These are phyloP conservation scores for Macrotus californicus DNA, from an alignment of 2,113 vertebrate species.

Conservation along the genomic window DNA sequence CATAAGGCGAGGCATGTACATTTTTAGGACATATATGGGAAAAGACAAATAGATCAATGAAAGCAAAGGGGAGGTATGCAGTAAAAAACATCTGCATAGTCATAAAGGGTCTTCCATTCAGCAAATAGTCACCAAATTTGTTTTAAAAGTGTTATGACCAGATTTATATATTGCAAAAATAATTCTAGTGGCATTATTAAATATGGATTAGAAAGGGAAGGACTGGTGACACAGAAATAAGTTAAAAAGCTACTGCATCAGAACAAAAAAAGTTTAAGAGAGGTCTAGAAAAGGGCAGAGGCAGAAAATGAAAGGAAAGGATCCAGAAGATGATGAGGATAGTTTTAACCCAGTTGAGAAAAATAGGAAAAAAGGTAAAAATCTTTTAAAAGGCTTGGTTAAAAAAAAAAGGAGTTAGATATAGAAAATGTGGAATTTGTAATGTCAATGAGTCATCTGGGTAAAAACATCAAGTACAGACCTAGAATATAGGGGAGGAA, in stretches of 20 bases:
- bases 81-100: not conserved
- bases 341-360: not conserved
- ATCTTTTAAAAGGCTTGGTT: not conserved
- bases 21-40: not conserved
- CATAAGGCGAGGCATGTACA: not conserved
- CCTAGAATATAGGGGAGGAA: not conserved
- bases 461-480: not conserved
- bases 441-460: not conserved
- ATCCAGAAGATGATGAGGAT: not conserved
- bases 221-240: not conserved
- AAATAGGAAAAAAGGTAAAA: not conserved
- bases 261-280: not conserved
- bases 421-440: not conserved
- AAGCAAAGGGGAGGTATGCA: not conserved
- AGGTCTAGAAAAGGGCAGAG: not conserved
- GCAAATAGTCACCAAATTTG: not conserved
- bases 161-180: not conserved
- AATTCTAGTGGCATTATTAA: not conserved
- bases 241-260: not conserved
- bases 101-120: not conserved
- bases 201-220: not conserved
- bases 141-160: not conserved
- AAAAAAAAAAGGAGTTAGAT: not conserved
- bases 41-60: not conserved
- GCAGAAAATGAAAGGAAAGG: not conserved